Evolutionary conservation across 2,888 invertebrate genomes (phyloP), one percentile per base, ranked within the genome.

Genomic region (Meghimatium bilineatum): DNA sequence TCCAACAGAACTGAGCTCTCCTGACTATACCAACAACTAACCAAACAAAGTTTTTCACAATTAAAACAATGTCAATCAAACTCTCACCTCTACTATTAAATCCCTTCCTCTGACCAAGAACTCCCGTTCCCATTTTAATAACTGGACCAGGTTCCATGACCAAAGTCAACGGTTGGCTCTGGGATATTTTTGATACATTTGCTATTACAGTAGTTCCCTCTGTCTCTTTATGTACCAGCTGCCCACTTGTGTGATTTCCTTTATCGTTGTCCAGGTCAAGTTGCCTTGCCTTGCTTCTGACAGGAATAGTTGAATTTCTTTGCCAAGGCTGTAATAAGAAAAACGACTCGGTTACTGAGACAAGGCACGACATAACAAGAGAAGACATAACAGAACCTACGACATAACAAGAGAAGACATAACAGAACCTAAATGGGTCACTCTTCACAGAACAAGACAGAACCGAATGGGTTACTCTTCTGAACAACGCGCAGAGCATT

Each of bases 121-220:
- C 85, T 1, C 83, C 85, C 34, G 82, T 85, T 5, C 86, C 86
- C 86, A 87, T 85, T 29, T 84, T 85, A 34, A 87, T 87, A 34
- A 86, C 85, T 0, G 87, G 87, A 1, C 87, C 86, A 5, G 80
- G 83, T n/a, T 74, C 80, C 75, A 86, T 85, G 29, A 38, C 67
- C 12, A 72, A 36, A 10, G 77, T 69, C 34, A 56, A 74, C 23
- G 75, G 77, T 20, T 36, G 49, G 12, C 36, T 36, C 29, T 66
- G 49, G 5, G 32, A 26, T 38, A 49, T 34, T 49, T 67, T 83
- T 44, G 63, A 34, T 34, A 60, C 36, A 29, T 23, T 72, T 23
- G 66, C 69, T n/a, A 75, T 76, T 17, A 52, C 36, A 17, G 34
- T 66, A 17, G 49, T 72, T 44, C 74, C 56, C n/a, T 52, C 78